Conservation (phyloP, 1,140 invertebrate species). For the Drosophila lowei region DNA sequence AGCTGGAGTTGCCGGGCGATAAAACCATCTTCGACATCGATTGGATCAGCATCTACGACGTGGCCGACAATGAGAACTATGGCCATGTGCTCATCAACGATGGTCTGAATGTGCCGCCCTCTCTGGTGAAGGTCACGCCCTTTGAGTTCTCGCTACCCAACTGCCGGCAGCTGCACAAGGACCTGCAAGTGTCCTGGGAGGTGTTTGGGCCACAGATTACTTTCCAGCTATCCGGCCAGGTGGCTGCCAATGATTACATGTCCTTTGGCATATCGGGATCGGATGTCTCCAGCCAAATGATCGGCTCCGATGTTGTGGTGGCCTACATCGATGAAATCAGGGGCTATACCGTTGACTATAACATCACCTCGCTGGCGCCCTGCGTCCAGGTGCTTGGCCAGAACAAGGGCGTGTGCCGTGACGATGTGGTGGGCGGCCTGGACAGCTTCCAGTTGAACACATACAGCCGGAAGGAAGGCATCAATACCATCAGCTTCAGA, state of each 20-base stretch:
- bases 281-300: slow-evolving; percentile 88
- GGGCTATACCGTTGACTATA: slow-evolving; percentile 92
- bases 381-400: slow-evolving; percentile 93
- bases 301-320: slow-evolving; percentile 92
- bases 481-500: slow-evolving; percentile 91
- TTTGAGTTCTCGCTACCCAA: slow-evolving; percentile 88
- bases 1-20: slow-evolving; percentile 91
- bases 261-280: slow-evolving; percentile 94
- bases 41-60: slow-evolving; percentile 93
- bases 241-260: slow-evolving; percentile 91
- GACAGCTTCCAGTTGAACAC: slow-evolving; percentile 91
- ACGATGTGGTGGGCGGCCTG: slow-evolving; percentile 89
- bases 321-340: slow-evolving; percentile 89
- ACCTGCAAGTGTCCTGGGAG: slow-evolving; percentile 94
- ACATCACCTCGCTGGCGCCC: slow-evolving; percentile 92
- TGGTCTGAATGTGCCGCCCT: slow-evolving; percentile 93
- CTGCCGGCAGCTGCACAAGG: slow-evolving; percentile 92
- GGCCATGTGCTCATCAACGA: slow-evolving; percentile 92
- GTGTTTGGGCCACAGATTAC: slow-evolving; percentile 95
- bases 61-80: slow-evolving; percentile 88
- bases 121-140: slow-evolving; percentile 86
- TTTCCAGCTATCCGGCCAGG: slow-evolving; percentile 92
- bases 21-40: slow-evolving; percentile 92
- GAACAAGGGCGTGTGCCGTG: slow-evolving; percentile 93
- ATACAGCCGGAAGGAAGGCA: slow-evolving; percentile 88